Evolutionary conservation across 2,888 invertebrate genomes (phyloP).

Genomic region (Nomada ruficornis): DNA sequence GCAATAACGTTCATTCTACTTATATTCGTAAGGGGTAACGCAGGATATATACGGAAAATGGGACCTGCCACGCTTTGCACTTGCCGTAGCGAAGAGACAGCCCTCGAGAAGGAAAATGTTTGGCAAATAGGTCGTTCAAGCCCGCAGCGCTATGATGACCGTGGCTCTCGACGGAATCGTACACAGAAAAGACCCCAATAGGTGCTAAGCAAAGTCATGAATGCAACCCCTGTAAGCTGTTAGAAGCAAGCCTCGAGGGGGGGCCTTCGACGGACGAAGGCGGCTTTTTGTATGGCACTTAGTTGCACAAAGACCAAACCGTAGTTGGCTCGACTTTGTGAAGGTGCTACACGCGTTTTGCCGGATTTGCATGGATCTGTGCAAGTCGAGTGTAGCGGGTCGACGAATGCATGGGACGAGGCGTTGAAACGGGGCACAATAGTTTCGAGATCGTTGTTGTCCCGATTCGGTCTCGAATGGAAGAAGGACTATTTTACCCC

Average conservation of each 20-base stretch:
- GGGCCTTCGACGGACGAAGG: constrained; percentile 51
- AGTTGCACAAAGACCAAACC: constrained; percentile 72
- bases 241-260: constrained; percentile 65
- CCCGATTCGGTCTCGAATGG: no score
- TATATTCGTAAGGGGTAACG: constrained; percentile 25
- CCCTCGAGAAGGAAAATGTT: constrained; percentile 75
- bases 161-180: constrained; percentile 73
- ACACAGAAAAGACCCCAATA: constrained; percentile 63
- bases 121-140: constrained; percentile 78
- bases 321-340: constrained; percentile 73
- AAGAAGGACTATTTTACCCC: no score
- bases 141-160: constrained; percentile 68
- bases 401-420: background rate
- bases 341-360: constrained; percentile 51
- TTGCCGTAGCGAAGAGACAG: constrained; percentile 57
- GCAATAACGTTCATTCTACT: constrained; percentile 52
- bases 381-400: background rate
- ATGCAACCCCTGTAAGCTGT: constrained; percentile 78
- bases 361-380: constrained; percentile 24
- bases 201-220: constrained; percentile 71
- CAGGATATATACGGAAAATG: constrained; percentile 9
- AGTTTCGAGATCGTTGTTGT: no score
- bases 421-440: background rate
- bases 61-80: constrained; percentile 62
- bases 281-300: constrained; percentile 76